Percentiles rank a stretch among this genome's conserved stretches.
Evolutionary conservation across 2,797 vertebrate species (phyloP).

Genomic region (Gambelia wislizenii): DNA sequence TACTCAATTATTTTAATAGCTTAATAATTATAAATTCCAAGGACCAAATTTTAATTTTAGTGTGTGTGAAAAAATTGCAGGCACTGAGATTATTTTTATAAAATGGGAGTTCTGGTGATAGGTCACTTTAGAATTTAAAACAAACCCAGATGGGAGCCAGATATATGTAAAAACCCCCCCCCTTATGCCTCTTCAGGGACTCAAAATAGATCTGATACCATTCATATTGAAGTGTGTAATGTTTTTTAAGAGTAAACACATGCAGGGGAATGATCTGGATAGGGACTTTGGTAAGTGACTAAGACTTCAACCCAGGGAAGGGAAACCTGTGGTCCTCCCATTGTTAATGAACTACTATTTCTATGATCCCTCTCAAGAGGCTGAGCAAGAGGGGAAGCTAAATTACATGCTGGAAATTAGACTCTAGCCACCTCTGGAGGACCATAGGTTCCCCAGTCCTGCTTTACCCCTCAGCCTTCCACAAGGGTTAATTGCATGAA

Average conservation of each 20-base stretch:
- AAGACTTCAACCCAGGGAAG: neutral
- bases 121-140: neutral
- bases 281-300: neutral
- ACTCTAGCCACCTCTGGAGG: neutral
- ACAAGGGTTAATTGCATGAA: too few species aligned
- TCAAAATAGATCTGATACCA: neutral
- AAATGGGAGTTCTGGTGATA: neutral
- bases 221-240: neutral
- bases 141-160: neutral
- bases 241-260: neutral
- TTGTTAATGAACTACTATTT: neutral
- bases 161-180: neutral
- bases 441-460: neutral
- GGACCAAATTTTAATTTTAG: conserved; percentile 14
- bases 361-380: neutral
- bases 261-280: neutral
- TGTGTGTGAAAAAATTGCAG: neutral
- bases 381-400: neutral
- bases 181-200: neutral
- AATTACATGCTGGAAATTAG: neutral
- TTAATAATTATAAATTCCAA: conserved; percentile 16
- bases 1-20: conserved; percentile 18
- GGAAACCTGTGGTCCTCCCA: neutral
- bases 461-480: neutral
- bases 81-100: neutral